These are phyloP conservation scores for Tarsius wallacei DNA, from an alignment of 2,797 vertebrate species.

Conservation along the genomic window DNA sequence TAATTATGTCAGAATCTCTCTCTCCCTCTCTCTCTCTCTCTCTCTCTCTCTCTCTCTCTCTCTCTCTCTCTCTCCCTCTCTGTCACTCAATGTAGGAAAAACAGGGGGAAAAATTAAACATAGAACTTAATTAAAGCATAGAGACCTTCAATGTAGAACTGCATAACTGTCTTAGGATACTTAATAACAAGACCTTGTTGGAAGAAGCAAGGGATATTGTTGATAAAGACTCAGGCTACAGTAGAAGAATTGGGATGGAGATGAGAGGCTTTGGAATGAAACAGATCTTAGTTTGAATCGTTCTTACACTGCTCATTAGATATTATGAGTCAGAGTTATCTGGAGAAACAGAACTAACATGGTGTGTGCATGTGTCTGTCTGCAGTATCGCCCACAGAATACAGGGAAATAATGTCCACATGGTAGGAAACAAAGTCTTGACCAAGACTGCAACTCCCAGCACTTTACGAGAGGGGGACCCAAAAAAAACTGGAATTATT, in stretches of 20 bases:
- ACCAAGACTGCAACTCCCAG: background rate
- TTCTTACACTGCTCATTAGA: background rate
- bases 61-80: too few species aligned
- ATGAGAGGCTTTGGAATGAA: background rate
- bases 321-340: background rate
- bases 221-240: background rate
- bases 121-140: slow-evolving; percentile 32
- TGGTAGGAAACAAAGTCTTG: background rate
- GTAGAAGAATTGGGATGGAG: background rate
- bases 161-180: background rate
- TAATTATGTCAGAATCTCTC: background rate
- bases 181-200: background rate
- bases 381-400: background rate
- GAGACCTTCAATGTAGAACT: background rate
- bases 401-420: background rate
- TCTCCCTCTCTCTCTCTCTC: background rate
- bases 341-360: background rate
- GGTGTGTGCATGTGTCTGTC: background rate
- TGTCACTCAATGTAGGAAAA: background rate
- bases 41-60: background rate
- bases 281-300: background rate
- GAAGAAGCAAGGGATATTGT: background rate
- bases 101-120: background rate
- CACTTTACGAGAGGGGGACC: background rate
- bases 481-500: too few species aligned